phyloP scores from a whole-genome alignment of 2,113 vertebrate species.

The Erythrocercus mccallii region DNA sequence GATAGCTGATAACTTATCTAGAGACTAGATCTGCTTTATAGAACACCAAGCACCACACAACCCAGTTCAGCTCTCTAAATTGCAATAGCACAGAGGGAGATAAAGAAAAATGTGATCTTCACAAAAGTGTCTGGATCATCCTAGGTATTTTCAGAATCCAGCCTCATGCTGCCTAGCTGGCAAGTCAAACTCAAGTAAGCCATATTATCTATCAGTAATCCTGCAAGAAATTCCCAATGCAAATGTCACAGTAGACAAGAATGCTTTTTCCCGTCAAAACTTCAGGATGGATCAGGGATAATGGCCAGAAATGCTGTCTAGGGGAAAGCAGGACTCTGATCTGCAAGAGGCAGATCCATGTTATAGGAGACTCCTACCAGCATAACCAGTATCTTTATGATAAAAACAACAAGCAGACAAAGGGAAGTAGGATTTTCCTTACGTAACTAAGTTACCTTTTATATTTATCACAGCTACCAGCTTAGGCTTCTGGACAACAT shows the following conservation, averaged over 20 bases:
- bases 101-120: not conserved
- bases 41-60: not conserved
- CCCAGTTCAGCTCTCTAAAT: not conserved
- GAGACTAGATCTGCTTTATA: not conserved
- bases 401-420: not conserved
- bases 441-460: not conserved
- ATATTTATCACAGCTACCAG: not conserved
- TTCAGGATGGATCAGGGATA: not conserved
- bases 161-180: not conserved
- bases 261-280: not conserved
- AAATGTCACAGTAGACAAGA: not conserved
- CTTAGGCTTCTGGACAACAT: not conserved
- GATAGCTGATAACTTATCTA: not conserved
- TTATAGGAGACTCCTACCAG: not conserved
- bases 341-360: not conserved
- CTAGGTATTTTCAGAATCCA: not conserved
- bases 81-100: not conserved
- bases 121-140: not conserved
- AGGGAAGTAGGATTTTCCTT: not conserved
- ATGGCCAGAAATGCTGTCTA: not conserved
- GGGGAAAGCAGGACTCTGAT: not conserved
- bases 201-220: not conserved
- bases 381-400: not conserved
- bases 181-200: not conserved
- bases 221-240: not conserved